Base-by-base conservation (phyloP, 2,888 invertebrate genomes). In the Pseudanteris insignis region DNA sequence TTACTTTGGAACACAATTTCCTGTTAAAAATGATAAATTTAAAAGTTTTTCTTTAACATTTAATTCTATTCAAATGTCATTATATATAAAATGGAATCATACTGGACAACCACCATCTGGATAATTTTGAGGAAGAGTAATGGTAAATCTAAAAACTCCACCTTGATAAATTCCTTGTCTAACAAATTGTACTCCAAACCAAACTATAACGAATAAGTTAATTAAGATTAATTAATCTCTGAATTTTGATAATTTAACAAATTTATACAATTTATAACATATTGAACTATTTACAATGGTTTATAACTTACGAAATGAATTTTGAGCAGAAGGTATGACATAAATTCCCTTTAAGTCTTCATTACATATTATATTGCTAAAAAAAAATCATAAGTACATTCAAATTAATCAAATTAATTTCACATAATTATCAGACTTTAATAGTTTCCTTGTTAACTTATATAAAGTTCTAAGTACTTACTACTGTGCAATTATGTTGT, bases 401-500 rank as follows among this genome's bases (percentile, higher is more conserved):
- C n/a, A n/a, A n/a, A n/a, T n/a, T n/a, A 33, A 24, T 13, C n/a
- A 26, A 34, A 14, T 18, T 8, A 14, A 8, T 25, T 33, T 29
- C 21, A 24, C 9, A 18, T 26, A 36, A 32, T 21, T 8, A 66
- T 21, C 21, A 5, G 5, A 5, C 4, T 21, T 21, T 21, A 4
- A 4, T 21, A 21, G 21, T 4, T 21, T 4, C 21, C 21, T 21
- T 4, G 7, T 21, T 21, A 21, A 21, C 7, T 21, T 5, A 5
- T 21, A 21, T 21, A 21, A 21, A 7, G 21, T 5, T 21, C 7
- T n/a, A n/a, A n/a, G n/a, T n/a, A n/a, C 91, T 88, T 86, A 95
- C 94, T 94, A 96, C 83, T 96, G 95, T 2, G 94, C 92, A 81
- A 95, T 86, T 68, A 95, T 89, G 70, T 90, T 88, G 74, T 95